Evolutionary conservation across 2,888 invertebrate species (phyloP).

Genomic region (Philereme transversata): DNA sequence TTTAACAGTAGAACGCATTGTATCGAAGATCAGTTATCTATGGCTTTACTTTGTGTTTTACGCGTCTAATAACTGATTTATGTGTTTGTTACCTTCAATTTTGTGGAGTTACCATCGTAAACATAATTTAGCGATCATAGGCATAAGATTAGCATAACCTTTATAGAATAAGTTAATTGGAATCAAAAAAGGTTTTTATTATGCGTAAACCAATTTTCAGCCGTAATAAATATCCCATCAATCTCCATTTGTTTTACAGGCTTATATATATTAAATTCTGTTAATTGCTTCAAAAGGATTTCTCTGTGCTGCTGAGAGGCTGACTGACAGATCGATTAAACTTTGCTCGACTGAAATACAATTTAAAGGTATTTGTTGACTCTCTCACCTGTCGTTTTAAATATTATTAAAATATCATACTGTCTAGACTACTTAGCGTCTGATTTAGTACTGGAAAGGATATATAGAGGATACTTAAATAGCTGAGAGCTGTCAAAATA

Average conservation of each 20-base stretch:
- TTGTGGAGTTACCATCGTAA: slow-evolving; percentile 1
- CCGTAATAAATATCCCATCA: slow-evolving; percentile 3
- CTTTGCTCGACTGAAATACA: slow-evolving; percentile 28
- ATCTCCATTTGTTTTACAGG: slow-evolving; percentile 6
- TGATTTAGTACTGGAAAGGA: not conserved
- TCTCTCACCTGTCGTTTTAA: not conserved
- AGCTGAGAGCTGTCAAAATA: too few species aligned
- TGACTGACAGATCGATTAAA: slow-evolving; percentile 62
- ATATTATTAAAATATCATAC: slow-evolving; percentile 5
- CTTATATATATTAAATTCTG: slow-evolving; percentile 8
- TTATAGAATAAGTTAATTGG: slow-evolving; percentile 2
- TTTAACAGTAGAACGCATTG: not conserved
- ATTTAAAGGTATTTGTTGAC: not conserved
- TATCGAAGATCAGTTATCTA: not conserved
- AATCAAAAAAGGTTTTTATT: not conserved
- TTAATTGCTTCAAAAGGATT: slow-evolving; percentile 16
- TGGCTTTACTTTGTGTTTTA: not conserved
- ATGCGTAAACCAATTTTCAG: slow-evolving; percentile 6
- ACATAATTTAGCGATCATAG: slow-evolving; percentile 4
- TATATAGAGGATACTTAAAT: too few species aligned
- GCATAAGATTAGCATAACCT: not conserved
- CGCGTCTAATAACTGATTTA: not conserved
- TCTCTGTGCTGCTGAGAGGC: slow-evolving; percentile 23
- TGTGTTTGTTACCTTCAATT: not conserved
- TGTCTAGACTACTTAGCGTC: not conserved